phyloP scores from a whole-genome alignment of 2,888 invertebrate genomes.

The Prosopocoilus inquinatus region DNA sequence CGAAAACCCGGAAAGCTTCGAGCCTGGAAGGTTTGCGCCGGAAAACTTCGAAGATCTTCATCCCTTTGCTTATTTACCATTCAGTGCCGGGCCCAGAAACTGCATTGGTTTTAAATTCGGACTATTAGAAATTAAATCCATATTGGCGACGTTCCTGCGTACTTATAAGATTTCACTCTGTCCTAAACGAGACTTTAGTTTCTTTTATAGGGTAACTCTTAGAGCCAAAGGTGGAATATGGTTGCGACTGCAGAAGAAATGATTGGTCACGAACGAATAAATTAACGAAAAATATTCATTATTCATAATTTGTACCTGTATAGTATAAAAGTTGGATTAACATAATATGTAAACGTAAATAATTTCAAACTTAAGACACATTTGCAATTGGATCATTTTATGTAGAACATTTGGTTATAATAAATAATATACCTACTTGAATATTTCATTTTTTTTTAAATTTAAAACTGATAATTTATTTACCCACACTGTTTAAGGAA shows the following conservation, averaged over 20 bases:
- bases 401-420: too few relatives aligned
- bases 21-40: conserved; percentile 52
- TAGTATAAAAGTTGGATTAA: too few relatives aligned
- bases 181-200: conserved; percentile 52
- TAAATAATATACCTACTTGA: too few relatives aligned
- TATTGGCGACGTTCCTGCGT: conserved; percentile 14
- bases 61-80: conserved; percentile 71
- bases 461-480: too few relatives aligned
- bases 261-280: background rate
- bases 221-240: conserved; percentile 59
- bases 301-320: background rate
- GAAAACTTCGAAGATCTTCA: conserved; percentile 69
- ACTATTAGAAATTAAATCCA: conserved; percentile 17
- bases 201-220: conserved; percentile 57
- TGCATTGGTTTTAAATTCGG: conserved; percentile 55
- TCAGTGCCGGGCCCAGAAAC: conserved; percentile 72
- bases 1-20: conserved; percentile 63
- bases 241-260: conserved; percentile 49
- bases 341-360: too few relatives aligned
- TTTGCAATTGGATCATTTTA: too few relatives aligned
- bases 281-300: background rate
- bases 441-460: too few relatives aligned
- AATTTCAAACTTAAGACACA: too few relatives aligned
- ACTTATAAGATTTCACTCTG: conserved; percentile 26
- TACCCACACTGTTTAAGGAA: too few relatives aligned